Conservation (phyloP, 2,113 vertebrate species). For the Bufo bufo region DNA sequence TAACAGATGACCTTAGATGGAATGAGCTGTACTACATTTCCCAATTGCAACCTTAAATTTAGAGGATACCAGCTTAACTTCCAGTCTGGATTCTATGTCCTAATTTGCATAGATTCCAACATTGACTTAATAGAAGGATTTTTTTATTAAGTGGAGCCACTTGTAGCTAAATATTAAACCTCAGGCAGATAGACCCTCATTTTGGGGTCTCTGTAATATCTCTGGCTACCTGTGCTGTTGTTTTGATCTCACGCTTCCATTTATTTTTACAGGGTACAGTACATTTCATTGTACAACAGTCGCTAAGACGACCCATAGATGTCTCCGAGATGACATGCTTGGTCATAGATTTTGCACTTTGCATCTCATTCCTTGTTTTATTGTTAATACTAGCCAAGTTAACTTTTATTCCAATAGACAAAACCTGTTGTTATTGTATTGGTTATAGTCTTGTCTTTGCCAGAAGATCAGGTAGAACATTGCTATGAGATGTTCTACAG, state of each 20-base stretch:
- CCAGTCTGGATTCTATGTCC: not conserved
- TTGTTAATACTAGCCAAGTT: slow-evolving; percentile 1
- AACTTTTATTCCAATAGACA: slow-evolving; percentile 24
- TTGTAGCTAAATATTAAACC: slow-evolving; percentile 40
- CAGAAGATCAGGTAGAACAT: not conserved
- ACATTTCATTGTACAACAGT: slow-evolving; percentile 11
- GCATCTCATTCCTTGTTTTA: not conserved
- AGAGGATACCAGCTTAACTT: not conserved
- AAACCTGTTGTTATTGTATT: slow-evolving; percentile 31
- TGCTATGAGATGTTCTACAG: not conserved
- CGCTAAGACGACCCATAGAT: slow-evolving; percentile 3
- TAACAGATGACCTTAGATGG: not conserved
- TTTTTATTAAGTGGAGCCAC: not conserved
- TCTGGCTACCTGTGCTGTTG: slow-evolving; percentile 46
- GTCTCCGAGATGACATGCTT: not conserved
- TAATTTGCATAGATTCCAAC: not conserved
- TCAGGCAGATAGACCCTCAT: slow-evolving; percentile 43
- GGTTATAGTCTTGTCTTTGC: slow-evolving; percentile 8
- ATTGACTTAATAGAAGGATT: not conserved
- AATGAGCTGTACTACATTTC: not conserved
- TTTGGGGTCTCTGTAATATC: slow-evolving; percentile 20
- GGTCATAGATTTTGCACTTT: not conserved
- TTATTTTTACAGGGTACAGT: slow-evolving; percentile 27
- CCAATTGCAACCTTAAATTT: slow-evolving; percentile 10
- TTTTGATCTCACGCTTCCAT: slow-evolving; percentile 6